Conservation (phyloP, 2,113 vertebrate genomes). For the Oreocharis arfaki region DNA sequence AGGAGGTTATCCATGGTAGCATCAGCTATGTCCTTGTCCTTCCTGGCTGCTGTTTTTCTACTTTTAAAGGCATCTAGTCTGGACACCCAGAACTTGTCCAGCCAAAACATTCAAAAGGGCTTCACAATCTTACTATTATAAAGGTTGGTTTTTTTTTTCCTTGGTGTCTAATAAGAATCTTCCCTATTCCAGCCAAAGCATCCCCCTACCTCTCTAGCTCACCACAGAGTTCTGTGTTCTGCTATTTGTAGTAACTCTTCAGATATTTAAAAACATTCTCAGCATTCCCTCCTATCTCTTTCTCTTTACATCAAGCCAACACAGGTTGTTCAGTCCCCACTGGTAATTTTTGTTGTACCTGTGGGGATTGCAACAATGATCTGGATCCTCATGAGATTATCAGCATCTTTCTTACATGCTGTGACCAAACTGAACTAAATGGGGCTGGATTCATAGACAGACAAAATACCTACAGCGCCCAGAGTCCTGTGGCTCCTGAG, state of each 20-base stretch:
- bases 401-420: background rate
- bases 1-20: background rate
- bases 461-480: background rate
- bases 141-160: fast-evolving
- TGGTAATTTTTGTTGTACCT: background rate
- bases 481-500: background rate
- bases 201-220: background rate
- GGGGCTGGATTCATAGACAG: background rate
- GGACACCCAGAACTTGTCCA: background rate
- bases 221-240: background rate
- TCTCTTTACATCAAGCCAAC: background rate
- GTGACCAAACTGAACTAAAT: background rate
- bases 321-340: background rate
- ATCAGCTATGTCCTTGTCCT: background rate
- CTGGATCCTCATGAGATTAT: background rate
- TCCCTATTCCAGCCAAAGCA: background rate
- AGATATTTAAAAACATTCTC: background rate
- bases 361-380: background rate
- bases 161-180: background rate
- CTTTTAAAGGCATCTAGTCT: background rate
- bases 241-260: background rate
- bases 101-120: background rate
- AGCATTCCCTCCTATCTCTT: background rate
- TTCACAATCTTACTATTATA: background rate
- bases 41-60: background rate